Conservation (phyloP, 1,140 invertebrate species). For the Wiebesia pumilae region DNA sequence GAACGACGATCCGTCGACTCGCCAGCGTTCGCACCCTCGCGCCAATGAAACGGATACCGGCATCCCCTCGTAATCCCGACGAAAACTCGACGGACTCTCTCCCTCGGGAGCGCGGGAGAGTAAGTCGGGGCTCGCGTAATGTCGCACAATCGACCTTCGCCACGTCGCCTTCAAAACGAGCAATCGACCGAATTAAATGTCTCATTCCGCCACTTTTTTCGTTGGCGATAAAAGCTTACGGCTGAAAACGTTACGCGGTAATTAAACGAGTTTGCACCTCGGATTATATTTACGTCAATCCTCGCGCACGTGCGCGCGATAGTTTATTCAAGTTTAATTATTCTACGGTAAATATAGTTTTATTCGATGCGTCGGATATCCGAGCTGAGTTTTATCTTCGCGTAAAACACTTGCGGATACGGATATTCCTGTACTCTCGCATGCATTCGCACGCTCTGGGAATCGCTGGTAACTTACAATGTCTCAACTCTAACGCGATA, state of each 20-base stretch:
- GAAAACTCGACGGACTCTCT: neutral
- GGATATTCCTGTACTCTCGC: neutral
- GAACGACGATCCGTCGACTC: no score
- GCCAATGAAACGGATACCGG: neutral
- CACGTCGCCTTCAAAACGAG: neutral
- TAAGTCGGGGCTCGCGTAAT: neutral
- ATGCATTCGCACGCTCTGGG: neutral
- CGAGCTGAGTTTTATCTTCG: neutral
- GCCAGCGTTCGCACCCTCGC: neutral
- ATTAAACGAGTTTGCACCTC: neutral
- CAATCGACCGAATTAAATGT: neutral
- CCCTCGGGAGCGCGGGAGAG: neutral
- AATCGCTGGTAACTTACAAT: neutral
- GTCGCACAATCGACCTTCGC: neutral
- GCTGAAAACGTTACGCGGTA: neutral
- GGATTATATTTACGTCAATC: neutral
- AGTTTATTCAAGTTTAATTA: neutral
- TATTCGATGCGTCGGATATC: neutral
- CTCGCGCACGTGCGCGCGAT: neutral
- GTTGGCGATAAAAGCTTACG: neutral
- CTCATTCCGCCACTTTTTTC: neutral
- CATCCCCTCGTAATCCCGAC: slow-evolving; percentile 5
- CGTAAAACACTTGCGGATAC: neutral
- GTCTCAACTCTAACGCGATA: neutral
- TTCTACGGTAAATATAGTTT: neutral